phyloP scores from a whole-genome alignment of 1,140 invertebrate genomes.

The Mizuhopecten yessoensis region DNA sequence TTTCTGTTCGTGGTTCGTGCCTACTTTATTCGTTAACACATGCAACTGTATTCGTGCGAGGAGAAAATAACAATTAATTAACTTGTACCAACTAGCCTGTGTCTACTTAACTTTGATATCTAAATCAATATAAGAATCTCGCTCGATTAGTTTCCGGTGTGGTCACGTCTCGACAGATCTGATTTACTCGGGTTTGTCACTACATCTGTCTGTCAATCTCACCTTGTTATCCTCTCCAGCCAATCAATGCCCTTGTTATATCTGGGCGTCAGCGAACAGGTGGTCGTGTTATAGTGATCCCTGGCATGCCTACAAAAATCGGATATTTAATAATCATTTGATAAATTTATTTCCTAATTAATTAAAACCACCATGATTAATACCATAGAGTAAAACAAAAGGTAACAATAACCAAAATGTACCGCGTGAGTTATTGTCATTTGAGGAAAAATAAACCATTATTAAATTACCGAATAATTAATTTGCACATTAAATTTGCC shows the following conservation, averaged over 20 bases:
- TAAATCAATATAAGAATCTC: conserved; percentile 40
- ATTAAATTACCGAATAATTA: too few relatives aligned
- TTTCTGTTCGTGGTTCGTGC: not conserved
- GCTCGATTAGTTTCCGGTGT: conserved; percentile 37
- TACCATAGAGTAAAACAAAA: not conserved
- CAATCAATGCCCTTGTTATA: not conserved
- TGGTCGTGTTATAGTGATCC: not conserved
- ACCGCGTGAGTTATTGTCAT: too few relatives aligned
- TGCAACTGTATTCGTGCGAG: conserved; percentile 31
- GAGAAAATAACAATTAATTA: conserved; percentile 40
- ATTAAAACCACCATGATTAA: not conserved
- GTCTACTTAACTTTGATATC: conserved; percentile 34
- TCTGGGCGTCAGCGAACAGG: not conserved
- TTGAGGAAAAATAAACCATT: too few relatives aligned
- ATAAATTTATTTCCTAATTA: not conserved
- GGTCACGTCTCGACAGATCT: conserved; percentile 21
- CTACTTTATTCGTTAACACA: not conserved
- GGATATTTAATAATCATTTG: not conserved
- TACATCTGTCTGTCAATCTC: not conserved
- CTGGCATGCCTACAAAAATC: not conserved
- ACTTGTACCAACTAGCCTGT: conserved; percentile 19
- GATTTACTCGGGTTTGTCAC: conserved; percentile 1
- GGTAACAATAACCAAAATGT: not conserved
- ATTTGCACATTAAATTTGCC: too few relatives aligned
- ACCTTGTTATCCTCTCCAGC: not conserved